phyloP scores from a whole-genome alignment of 2,113 vertebrate species.

The Apodemus speciosus region DNA sequence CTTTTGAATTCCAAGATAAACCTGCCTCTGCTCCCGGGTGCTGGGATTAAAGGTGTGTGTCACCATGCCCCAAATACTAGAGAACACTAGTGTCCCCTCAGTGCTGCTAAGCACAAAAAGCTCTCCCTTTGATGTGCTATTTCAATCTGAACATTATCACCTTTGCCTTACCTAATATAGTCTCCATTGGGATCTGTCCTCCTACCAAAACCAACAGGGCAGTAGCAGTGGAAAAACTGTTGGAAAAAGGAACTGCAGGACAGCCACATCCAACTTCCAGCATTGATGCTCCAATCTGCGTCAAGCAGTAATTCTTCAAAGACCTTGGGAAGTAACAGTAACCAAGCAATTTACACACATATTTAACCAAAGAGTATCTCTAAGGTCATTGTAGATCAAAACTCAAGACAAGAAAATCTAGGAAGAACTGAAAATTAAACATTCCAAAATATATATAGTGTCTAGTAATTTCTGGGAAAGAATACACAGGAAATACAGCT shows the following conservation, averaged over 20 bases:
- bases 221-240: conserved; percentile 98
- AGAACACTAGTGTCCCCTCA: conserved; percentile 2
- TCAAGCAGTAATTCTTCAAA: conserved; percentile 97
- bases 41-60: background rate
- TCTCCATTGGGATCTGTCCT: conserved; percentile 97
- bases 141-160: conserved; percentile 32
- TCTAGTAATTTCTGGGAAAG: conserved; percentile 24
- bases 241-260: conserved; percentile 98
- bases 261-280: conserved; percentile 99
- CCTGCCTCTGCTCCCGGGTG: background rate
- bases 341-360: conserved; percentile 58
- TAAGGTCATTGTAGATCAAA: conserved; percentile 45
- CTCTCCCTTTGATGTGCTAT: conserved; percentile 40
- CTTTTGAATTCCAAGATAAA: background rate
- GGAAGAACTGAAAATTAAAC: conserved; percentile 46
- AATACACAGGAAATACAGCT: background rate
- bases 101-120: conserved; percentile 33
- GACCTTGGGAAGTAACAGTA: conserved; percentile 86
- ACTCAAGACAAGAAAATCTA: conserved; percentile 63
- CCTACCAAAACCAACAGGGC: conserved; percentile 95
- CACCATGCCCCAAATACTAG: background rate
- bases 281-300: conserved; percentile 97
- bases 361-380: conserved; percentile 54
- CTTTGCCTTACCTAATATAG: conserved; percentile 91
- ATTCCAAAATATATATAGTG: conserved; percentile 13